Conservation (phyloP, 1,140 invertebrate species). For the Ridgeia piscesae region DNA sequence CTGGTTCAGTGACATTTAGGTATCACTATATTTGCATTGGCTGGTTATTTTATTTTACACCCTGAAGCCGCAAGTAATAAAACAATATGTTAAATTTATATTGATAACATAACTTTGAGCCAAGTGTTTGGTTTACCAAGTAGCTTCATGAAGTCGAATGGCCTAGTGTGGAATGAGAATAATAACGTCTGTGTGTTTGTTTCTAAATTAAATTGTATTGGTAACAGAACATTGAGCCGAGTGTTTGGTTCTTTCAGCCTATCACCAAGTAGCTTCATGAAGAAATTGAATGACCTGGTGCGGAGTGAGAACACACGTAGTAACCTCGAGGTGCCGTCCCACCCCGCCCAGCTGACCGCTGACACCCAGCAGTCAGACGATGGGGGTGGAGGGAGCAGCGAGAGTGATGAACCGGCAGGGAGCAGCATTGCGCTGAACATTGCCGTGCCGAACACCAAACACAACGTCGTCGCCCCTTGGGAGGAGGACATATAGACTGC, state of each 20-base stretch:
- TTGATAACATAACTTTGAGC: too few relatives aligned
- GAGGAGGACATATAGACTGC: conserved; percentile 25
- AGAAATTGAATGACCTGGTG: conserved; percentile 29
- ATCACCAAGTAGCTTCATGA: conserved; percentile 19
- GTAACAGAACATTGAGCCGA: not conserved
- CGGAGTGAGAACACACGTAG: conserved; percentile 37
- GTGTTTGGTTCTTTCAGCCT: not conserved
- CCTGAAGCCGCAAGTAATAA: too few relatives aligned
- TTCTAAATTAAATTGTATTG: not conserved
- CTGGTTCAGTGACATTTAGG: too few relatives aligned
- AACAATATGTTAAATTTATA: too few relatives aligned
- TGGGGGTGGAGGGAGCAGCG: not conserved
- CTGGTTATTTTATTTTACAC: too few relatives aligned
- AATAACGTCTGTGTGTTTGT: conserved; percentile 3
- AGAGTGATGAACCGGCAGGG: not conserved
- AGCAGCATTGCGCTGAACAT: conserved; percentile 36
- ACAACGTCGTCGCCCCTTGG: conserved; percentile 46
- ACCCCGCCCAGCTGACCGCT: conserved; percentile 12
- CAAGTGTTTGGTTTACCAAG: too few relatives aligned
- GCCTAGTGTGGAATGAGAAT: too few relatives aligned
- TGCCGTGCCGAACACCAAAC: conserved; percentile 42
- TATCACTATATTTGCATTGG: too few relatives aligned
- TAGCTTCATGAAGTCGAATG: too few relatives aligned
- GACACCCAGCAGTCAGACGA: conserved; percentile 30
- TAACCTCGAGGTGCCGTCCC: conserved; percentile 45